Evolutionary conservation across 2,888 invertebrate genomes (phyloP).

Genomic region (Globia sparganii): DNA sequence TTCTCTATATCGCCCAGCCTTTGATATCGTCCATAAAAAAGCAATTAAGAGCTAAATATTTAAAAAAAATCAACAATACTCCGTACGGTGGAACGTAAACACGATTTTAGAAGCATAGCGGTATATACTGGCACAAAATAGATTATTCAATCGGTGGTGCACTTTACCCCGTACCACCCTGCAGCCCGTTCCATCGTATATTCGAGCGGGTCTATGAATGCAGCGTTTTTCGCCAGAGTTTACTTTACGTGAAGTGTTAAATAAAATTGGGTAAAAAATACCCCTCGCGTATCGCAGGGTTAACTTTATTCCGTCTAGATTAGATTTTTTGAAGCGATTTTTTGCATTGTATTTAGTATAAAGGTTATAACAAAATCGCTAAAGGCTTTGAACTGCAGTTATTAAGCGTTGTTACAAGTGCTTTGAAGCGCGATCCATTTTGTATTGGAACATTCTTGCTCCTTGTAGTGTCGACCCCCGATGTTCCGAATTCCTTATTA

Average conservation of each 20-base stretch:
- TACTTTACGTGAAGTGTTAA: constrained; percentile 69
- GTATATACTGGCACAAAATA: constrained; percentile 71
- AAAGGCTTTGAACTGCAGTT: constrained; percentile 34
- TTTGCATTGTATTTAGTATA: constrained; percentile 43
- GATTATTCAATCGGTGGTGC: constrained; percentile 83
- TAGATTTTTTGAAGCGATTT: constrained; percentile 56
- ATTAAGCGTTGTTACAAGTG: constrained; percentile 29
- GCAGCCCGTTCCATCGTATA: constrained; percentile 63
- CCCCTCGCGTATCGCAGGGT: constrained; percentile 53
- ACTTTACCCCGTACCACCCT: constrained; percentile 72
- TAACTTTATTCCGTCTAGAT: constrained; percentile 61
- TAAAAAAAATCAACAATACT: constrained; percentile 21
- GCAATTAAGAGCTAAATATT: constrained; percentile 24
- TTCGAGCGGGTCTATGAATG: constrained; percentile 71
- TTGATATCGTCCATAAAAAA: constrained; percentile 32
- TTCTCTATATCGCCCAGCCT: constrained; percentile 6
- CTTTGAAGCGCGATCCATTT: constrained; percentile 28
- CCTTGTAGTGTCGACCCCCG: not conserved
- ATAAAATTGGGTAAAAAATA: constrained; percentile 69
- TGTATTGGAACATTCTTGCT: constrained; percentile 17
- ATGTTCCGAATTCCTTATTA: not conserved
- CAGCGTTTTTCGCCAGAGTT: constrained; percentile 68
- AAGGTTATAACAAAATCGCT: constrained; percentile 44
- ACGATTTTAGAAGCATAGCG: constrained; percentile 31
- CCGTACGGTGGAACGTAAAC: constrained; percentile 25